Evolutionary conservation across 2,797 vertebrate species (phyloP).

Genomic region (Aotus griseimembra): DNA sequence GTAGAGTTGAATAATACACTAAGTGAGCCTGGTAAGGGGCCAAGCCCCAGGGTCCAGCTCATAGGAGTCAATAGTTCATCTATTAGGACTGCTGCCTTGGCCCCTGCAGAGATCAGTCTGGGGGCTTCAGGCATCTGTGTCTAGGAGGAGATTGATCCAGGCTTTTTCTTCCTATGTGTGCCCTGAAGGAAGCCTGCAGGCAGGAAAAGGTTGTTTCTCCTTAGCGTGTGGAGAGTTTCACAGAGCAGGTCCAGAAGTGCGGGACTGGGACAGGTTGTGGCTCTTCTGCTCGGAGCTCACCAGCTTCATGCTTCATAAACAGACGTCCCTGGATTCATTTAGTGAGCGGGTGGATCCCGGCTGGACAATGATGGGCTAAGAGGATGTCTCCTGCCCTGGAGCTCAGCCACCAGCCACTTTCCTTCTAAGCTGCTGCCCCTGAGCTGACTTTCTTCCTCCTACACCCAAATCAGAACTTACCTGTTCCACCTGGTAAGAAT

Average conservation of each 20-base stretch:
- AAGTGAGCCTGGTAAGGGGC: not conserved
- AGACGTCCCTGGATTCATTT: not conserved
- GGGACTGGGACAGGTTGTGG: rapidly evolving
- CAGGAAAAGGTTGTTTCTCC: not conserved
- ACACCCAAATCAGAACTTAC: not conserved
- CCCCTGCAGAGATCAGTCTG: not conserved
- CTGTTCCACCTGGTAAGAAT: not conserved
- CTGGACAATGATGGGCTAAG: too few relatives aligned
- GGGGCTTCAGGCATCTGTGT: not conserved
- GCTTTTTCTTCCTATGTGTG: not conserved
- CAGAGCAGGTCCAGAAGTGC: not conserved
- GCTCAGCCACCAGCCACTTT: not conserved
- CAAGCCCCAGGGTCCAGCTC: not conserved
- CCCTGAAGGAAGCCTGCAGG: rapidly evolving
- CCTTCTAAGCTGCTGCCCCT: not conserved
- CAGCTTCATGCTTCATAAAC: not conserved
- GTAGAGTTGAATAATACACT: not conserved
- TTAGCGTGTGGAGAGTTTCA: rapidly evolving
- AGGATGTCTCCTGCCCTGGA: not conserved
- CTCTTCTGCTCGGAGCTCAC: not conserved
- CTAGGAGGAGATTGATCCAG: not conserved
- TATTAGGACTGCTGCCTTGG: not conserved
- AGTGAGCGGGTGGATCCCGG: not conserved
- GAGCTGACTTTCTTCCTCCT: not conserved
- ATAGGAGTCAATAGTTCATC: not conserved